Conservation (phyloP, 2,113 vertebrate species). For the Antechinus flavipes region DNA sequence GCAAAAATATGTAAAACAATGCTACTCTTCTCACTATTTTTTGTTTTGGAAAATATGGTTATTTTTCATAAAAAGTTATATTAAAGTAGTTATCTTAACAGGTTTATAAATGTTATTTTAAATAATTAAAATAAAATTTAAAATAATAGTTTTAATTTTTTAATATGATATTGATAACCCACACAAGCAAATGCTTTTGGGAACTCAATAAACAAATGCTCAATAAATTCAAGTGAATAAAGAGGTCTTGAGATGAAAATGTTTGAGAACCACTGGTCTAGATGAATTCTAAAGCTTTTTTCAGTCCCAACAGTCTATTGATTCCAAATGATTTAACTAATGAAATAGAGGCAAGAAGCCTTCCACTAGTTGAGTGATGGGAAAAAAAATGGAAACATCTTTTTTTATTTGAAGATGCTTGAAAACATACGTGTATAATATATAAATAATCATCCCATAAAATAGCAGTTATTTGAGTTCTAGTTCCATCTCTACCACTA, state of each 20-base stretch:
- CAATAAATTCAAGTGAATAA: background rate
- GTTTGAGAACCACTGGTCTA: background rate
- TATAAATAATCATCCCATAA: background rate
- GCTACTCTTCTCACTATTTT: background rate
- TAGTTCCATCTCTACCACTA: background rate
- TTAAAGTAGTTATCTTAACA: background rate
- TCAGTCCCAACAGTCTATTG: slow-evolving; percentile 31
- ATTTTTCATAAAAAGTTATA: background rate
- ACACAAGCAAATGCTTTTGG: background rate
- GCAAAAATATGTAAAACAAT: background rate
- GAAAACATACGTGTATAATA: background rate
- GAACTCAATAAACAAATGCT: background rate
- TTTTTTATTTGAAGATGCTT: background rate
- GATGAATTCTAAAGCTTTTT: slow-evolving; percentile 21
- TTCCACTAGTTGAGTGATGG: background rate
- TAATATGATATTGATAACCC: background rate
- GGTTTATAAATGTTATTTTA: background rate
- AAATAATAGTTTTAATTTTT: background rate
- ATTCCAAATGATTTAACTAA: slow-evolving; percentile 10
- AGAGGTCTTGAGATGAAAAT: background rate
- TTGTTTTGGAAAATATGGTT: background rate
- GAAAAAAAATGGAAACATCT: background rate
- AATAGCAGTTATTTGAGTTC: background rate
- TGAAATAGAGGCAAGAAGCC: too few species aligned
- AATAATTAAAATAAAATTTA: background rate